Percentiles rank a stretch among this genome's conserved stretches.
Evolutionary conservation across 35 echinoderm and acorn worm species (phyloP).

Genomic region (Diadema setosum): DNA sequence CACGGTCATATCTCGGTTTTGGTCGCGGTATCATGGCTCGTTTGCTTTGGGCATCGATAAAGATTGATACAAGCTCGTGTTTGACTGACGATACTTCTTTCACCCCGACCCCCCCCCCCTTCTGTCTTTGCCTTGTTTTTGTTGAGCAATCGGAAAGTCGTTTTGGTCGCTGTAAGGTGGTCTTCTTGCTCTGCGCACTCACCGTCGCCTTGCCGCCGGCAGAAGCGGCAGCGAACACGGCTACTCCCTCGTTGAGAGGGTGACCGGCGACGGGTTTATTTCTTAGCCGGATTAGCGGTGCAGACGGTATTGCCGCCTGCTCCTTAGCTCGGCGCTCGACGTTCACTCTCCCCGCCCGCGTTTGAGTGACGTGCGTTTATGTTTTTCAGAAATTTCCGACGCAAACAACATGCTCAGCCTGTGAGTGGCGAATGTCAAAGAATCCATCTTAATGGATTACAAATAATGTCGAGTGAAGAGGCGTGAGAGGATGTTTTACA

Average conservation of each 20-base stretch:
- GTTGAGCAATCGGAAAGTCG: too few species aligned
- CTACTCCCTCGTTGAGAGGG: not conserved
- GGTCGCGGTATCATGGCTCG: too few species aligned
- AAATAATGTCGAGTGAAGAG: not conserved
- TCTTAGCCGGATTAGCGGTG: not conserved
- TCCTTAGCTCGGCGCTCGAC: not conserved
- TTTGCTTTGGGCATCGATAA: too few species aligned
- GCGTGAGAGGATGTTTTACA: too few species aligned
- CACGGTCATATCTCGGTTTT: too few species aligned
- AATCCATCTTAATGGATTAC: not conserved
- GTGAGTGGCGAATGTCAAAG: not conserved
- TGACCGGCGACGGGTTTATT: too few species aligned
- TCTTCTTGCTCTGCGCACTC: not conserved
- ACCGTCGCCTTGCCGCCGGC: not conserved
- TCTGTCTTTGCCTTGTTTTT: too few species aligned
- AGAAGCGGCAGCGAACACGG: not conserved
- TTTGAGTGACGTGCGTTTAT: conserved; percentile 11
- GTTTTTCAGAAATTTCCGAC: not conserved
- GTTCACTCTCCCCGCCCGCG: not conserved
- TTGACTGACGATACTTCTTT: too few species aligned
- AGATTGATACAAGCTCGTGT: too few species aligned
- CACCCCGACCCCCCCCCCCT: too few species aligned
- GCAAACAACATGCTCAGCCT: not conserved
- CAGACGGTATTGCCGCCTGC: not conserved
- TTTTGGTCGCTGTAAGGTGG: too few species aligned